phyloP scores from a whole-genome alignment of 2,797 vertebrate genomes.

The Onychomys leucogaster region DNA sequence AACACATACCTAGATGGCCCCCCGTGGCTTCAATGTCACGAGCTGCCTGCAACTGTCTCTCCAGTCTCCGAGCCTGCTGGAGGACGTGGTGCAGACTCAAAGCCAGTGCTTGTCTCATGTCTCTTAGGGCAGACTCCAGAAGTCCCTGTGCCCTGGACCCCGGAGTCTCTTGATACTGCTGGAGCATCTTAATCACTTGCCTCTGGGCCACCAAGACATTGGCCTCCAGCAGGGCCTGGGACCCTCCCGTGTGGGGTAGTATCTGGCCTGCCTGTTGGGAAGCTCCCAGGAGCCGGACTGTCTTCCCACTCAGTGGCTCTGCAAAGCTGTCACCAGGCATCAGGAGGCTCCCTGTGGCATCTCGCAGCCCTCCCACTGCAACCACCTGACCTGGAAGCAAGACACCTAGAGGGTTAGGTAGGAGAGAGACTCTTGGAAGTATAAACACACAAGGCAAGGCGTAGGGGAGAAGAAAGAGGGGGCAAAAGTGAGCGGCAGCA shows the following conservation, averaged over 20 bases:
- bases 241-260: conserved; percentile 89
- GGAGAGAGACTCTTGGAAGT: neutral
- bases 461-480: neutral
- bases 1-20: conserved; percentile 88
- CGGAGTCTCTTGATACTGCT: conserved; percentile 39
- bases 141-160: neutral
- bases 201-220: conserved; percentile 88
- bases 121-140: conserved; percentile 85
- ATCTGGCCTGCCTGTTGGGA: conserved; percentile 84
- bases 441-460: neutral
- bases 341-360: conserved; percentile 70
- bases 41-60: conserved; percentile 87
- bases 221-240: conserved; percentile 89
- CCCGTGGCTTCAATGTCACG: conserved; percentile 86
- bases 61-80: conserved; percentile 89
- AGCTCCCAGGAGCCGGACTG: conserved; percentile 87
- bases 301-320: conserved; percentile 92
- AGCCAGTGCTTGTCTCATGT: conserved; percentile 86
- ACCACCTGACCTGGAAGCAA: conserved; percentile 89
- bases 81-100: conserved; percentile 87
- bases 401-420: neutral
- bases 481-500: neutral
- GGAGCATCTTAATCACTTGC: conserved; percentile 71
- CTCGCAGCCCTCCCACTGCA: conserved; percentile 90
- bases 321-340: conserved; percentile 91